Conservation (phyloP, 2,888 invertebrate genomes). For the Eutolmus rufibarbis region DNA sequence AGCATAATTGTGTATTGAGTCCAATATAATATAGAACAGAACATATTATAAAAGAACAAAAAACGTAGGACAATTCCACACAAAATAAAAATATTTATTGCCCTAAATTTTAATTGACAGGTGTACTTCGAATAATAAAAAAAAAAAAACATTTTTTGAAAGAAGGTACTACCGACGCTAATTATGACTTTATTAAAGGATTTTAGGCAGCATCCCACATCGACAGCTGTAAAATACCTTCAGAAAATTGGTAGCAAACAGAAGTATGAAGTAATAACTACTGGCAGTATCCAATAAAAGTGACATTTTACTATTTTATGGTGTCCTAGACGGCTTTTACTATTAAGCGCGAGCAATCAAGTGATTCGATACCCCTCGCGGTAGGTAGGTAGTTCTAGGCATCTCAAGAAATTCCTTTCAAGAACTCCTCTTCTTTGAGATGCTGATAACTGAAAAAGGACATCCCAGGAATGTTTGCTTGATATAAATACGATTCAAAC, state of each 20-base stretch:
- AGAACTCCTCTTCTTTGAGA: neutral
- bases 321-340: neutral
- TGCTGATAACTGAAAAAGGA: slow-evolving; percentile 4
- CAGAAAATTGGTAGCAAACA: neutral
- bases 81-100: no score
- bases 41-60: no score
- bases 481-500: slow-evolving; percentile 43
- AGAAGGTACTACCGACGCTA: neutral
- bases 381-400: slow-evolving; percentile 44
- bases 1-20: no score
- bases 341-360: slow-evolving; percentile 16
- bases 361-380: slow-evolving; percentile 43
- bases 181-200: neutral
- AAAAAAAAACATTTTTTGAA: neutral
- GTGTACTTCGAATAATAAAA: neutral
- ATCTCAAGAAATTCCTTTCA: neutral
- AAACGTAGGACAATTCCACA: no score
- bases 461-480: slow-evolving; percentile 38
- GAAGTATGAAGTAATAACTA: slow-evolving; percentile 6
- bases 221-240: neutral
- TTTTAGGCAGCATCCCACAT: neutral
- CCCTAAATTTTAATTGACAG: neutral
- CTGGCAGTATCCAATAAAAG: neutral
- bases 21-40: no score
- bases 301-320: slow-evolving; percentile 18